Evolutionary conservation across 2,113 vertebrate species (phyloP), one percentile per base, ranked within the genome.

Genomic region (Todiramphus chloris): DNA sequence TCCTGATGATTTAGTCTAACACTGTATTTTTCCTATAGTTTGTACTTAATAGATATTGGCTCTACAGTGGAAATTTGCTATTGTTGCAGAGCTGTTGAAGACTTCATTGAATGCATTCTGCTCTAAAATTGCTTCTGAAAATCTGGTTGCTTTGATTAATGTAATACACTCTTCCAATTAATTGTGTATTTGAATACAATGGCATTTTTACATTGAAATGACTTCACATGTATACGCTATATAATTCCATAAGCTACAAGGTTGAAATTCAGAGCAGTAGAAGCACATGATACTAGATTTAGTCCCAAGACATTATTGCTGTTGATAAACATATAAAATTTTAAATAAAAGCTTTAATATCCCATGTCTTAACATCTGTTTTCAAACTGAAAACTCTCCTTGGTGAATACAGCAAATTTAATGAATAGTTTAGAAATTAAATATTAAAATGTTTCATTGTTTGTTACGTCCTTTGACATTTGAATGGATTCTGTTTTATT

Each of bases 101-200:
- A 53, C 35, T 89, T 90, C 58, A 80, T 53, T 91, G 87, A 86
- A 72, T 94, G 27, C 25, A 69, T 58, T 90, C 25, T 94, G 18
- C 46, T 83, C 60, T 69, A 88, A 95, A 96, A 89, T 87, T 87
- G 63, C 37, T 96, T 97, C 35, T 95, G 31, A 72, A 92, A 89
- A 90, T 44, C 20, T 50, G 43, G 14, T 58, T 89, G 19, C 37
- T 92, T 88, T 73, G 48, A 83, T 88, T 70, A 89, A 87, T 82
- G 25, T 79, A 84, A 91, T 93, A 51, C 46, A 33, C 12, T 90
- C 60, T 91, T 87, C 35, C 25, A 51, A 96, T 87, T 90, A 91
- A 93, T 59, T 94, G 56, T 64, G 13, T 88, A 64, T 75, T 88
- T 95, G 66, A 84, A 93, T 95, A 89, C 12, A 76, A 62, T 80